Conservation (phyloP, 2,888 invertebrate species). For the Uloborus plumipes region DNA sequence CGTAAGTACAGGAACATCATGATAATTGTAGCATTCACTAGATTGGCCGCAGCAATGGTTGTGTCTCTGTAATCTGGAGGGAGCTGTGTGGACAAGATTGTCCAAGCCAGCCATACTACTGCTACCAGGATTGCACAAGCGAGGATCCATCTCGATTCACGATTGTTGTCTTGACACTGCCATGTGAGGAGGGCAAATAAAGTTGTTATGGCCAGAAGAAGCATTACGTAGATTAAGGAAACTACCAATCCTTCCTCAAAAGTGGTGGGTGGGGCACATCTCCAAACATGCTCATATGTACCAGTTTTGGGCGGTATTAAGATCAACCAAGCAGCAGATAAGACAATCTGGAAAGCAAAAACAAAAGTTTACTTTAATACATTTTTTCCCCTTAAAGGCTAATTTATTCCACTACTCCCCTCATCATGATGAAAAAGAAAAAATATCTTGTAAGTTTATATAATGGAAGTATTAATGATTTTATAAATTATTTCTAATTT, state of each 20-base stretch:
- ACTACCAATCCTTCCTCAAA: conserved; percentile 72
- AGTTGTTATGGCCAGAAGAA: conserved; percentile 71
- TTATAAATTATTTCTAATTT: no score
- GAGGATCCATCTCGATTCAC: conserved; percentile 72
- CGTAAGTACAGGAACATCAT: conserved; percentile 71
- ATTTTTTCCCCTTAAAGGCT: not conserved
- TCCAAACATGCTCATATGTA: conserved; percentile 62
- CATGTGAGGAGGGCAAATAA: conserved; percentile 71
- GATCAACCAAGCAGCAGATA: conserved; percentile 73
- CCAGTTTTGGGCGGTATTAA: conserved; percentile 71
- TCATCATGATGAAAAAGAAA: no score
- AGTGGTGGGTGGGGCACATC: conserved; percentile 70
- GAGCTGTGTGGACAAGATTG: conserved; percentile 70
- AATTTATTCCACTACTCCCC: no score
- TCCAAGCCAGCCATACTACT: conserved; percentile 72
- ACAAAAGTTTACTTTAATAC: not conserved
- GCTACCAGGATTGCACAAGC: conserved; percentile 70
- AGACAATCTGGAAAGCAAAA: conserved; percentile 67
- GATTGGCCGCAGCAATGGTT: conserved; percentile 71
- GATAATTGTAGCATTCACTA: conserved; percentile 71
- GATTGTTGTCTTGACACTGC: conserved; percentile 70
- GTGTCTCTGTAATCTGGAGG: conserved; percentile 70
- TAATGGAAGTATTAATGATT: no score
- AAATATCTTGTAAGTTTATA: no score
- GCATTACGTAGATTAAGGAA: conserved; percentile 72